These are phyloP conservation scores for Callipepla californica DNA, from an alignment of 2,113 vertebrate species.

Conservation along the genomic window DNA sequence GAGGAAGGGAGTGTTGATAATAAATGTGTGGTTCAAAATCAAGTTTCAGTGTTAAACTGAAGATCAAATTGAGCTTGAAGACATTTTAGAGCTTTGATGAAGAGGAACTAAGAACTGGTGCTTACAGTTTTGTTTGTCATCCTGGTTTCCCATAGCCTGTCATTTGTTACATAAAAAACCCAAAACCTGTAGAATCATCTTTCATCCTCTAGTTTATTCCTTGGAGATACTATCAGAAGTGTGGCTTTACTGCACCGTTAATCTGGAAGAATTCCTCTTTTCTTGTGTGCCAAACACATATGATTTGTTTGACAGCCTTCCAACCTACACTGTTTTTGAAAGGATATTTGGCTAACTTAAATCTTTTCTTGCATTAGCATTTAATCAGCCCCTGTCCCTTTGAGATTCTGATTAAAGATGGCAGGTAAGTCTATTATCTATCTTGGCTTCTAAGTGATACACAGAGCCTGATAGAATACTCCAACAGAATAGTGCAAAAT, in stretches of 20 bases:
- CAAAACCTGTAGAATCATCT: not conserved
- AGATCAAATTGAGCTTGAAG: not conserved
- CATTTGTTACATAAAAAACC: not conserved
- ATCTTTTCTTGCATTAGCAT: not conserved
- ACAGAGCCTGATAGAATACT: not conserved
- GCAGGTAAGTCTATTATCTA: not conserved
- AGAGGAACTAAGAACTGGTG: not conserved
- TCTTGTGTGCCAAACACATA: not conserved
- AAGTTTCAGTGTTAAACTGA: not conserved
- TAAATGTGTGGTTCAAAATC: not conserved
- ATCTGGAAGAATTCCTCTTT: not conserved
- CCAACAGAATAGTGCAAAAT: not conserved
- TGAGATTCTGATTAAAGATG: not conserved
- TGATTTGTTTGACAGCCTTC: not conserved
- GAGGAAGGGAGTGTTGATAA: not conserved
- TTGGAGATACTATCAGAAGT: not conserved
- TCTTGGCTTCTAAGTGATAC: not conserved
- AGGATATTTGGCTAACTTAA: not conserved
- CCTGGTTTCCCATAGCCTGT: not conserved
- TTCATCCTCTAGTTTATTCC: not conserved
- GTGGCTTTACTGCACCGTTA: not conserved
- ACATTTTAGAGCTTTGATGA: not conserved
- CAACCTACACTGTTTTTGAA: not conserved
- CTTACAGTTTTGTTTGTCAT: not conserved
- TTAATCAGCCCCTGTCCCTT: not conserved